Conservation (phyloP, 2,797 vertebrate species). For the Platyrinchus mystaceus region DNA sequence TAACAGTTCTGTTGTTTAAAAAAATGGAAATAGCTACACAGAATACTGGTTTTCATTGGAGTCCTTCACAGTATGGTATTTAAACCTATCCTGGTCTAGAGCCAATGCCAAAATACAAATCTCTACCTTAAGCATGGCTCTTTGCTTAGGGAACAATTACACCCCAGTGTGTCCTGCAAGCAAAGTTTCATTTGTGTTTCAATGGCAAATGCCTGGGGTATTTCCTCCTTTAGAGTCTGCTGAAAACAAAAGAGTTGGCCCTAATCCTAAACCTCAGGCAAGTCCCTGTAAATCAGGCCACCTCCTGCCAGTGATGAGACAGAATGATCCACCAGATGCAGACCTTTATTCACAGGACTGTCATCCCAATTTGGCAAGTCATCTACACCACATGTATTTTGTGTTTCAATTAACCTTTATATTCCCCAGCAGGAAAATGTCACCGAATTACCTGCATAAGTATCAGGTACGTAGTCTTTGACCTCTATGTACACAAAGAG, state of each 20-base stretch:
- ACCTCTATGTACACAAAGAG: slow-evolving; percentile 96
- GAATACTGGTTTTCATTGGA: not conserved
- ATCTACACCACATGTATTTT: not conserved
- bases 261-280: not conserved
- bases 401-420: not conserved
- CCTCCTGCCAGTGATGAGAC: not conserved
- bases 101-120: not conserved
- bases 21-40: not conserved
- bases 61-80: not conserved
- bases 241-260: not conserved
- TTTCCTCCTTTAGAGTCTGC: not conserved
- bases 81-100: not conserved
- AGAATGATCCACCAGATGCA: not conserved
- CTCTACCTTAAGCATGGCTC: not conserved
- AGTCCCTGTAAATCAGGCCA: not conserved
- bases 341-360: not conserved
- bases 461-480: slow-evolving; percentile 97
- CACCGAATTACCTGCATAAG: slow-evolving; percentile 86
- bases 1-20: not conserved
- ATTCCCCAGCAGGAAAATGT: not conserved
- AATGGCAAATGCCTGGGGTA: not conserved
- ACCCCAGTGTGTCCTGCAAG: accelerated
- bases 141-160: not conserved
- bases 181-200: not conserved
- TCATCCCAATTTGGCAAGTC: not conserved